A percentile compares a stretch with the other conserved stretches of the same genome.
phyloP scores from a whole-genome alignment of 35 echinoderm and acorn worm genomes.

The Ophiothrix spiculata region DNA sequence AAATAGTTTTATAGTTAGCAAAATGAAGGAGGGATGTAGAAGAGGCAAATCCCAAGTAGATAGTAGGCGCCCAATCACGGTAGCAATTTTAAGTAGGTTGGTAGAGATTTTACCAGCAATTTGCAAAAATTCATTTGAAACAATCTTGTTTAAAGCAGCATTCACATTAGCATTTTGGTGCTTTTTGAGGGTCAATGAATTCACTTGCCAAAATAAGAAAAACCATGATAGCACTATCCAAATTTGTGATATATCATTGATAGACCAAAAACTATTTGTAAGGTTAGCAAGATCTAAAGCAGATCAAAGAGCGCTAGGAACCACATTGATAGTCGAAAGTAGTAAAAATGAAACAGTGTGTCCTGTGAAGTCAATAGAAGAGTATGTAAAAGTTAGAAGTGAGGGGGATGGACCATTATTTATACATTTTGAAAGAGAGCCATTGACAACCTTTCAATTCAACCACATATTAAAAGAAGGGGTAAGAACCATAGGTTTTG shows the following conservation, averaged over 20 bases:
- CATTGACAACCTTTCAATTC: not conserved
- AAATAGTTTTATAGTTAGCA: not conserved
- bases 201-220: not conserved
- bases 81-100: not conserved
- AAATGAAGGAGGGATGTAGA: not conserved
- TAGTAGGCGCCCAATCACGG: not conserved
- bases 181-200: conserved; percentile 9
- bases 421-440: not conserved
- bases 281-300: not conserved
- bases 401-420: not conserved
- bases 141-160: conserved; percentile 2
- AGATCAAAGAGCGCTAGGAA: not conserved
- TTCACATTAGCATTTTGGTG: not conserved
- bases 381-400: not conserved
- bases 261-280: not conserved
- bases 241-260: not conserved
- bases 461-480: not conserved
- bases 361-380: not conserved
- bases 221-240: not conserved
- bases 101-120: not conserved
- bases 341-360: not conserved
- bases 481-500: not conserved
- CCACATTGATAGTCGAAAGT: not conserved
- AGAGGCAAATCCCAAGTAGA: not conserved
- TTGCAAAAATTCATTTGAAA: not conserved